These are phyloP conservation scores for Callyntrura guangdongensis DNA, from an alignment of 2,888 invertebrate species.

Conservation along the genomic window DNA sequence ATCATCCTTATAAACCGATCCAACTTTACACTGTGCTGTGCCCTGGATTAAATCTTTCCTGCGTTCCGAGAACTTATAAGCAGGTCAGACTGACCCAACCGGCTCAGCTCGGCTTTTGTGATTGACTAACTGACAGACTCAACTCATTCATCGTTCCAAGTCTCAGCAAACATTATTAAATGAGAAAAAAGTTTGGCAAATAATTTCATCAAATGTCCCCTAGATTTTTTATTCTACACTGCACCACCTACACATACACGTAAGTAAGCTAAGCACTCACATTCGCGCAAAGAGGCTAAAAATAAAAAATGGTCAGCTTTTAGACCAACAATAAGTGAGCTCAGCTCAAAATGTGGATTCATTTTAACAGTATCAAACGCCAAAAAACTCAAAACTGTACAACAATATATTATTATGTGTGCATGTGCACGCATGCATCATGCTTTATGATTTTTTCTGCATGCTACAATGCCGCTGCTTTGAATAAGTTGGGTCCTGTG, in stretches of 20 bases:
- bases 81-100: conserved; percentile 16
- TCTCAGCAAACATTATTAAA: conserved; percentile 5
- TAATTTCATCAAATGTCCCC: conserved; percentile 6
- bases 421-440: conserved; percentile 46
- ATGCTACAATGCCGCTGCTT: conserved; percentile 14
- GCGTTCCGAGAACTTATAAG: too few species aligned
- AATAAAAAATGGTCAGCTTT: conserved; percentile 36
- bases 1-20: too few species aligned
- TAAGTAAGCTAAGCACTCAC: too few species aligned
- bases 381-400: conserved; percentile 31
- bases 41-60: too few species aligned
- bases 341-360: conserved; percentile 9
- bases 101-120: conserved; percentile 18
- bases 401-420: conserved; percentile 21
- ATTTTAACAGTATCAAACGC: conserved; percentile 31
- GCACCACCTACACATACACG: too few species aligned
- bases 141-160: background rate
- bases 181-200: conserved; percentile 22
- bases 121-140: conserved; percentile 1
- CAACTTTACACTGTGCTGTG: too few species aligned
- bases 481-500: conserved; percentile 1
- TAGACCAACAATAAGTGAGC: conserved; percentile 5
- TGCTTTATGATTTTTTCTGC: conserved; percentile 58
- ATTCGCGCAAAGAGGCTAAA: background rate
- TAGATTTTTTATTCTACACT: background rate